Evolutionary conservation across 2,888 invertebrate genomes (phyloP).

Genomic region (Melanargia galathea): DNA sequence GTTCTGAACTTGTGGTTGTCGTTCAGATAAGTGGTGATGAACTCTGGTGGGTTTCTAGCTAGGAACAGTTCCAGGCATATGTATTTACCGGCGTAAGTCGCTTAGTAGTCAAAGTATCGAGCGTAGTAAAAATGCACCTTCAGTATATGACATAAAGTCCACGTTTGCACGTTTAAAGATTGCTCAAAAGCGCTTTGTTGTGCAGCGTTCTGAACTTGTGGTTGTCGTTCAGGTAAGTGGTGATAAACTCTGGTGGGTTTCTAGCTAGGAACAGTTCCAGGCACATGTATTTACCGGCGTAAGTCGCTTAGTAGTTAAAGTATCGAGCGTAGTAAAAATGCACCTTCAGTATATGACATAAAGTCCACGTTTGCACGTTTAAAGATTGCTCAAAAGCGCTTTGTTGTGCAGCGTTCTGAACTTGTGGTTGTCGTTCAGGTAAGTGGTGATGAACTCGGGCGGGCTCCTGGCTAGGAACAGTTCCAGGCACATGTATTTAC

Average conservation of each 20-base stretch:
- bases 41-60: conserved; percentile 83
- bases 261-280: conserved; percentile 82
- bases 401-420: conserved; percentile 82
- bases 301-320: too few species aligned
- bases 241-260: conserved; percentile 85
- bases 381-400: conserved; percentile 65
- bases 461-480: conserved; percentile 81
- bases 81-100: conserved; percentile 70
- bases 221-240: conserved; percentile 83
- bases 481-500: conserved; percentile 81
- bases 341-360: too few species aligned
- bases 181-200: conserved; percentile 69
- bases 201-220: conserved; percentile 84
- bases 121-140: background rate
- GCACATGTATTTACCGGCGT: conserved; percentile 79
- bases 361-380: conserved; percentile 23
- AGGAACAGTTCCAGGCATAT: conserved; percentile 84
- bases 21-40: conserved; percentile 84
- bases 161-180: conserved; percentile 49
- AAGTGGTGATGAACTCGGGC: conserved; percentile 86
- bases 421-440: conserved; percentile 83
- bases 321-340: too few species aligned
- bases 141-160: background rate
- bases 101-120: too few species aligned
- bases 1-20: conserved; percentile 84